These are phyloP conservation scores for Syrista parreyssii DNA, from an alignment of 2,888 invertebrate species.

Conservation along the genomic window DNA sequence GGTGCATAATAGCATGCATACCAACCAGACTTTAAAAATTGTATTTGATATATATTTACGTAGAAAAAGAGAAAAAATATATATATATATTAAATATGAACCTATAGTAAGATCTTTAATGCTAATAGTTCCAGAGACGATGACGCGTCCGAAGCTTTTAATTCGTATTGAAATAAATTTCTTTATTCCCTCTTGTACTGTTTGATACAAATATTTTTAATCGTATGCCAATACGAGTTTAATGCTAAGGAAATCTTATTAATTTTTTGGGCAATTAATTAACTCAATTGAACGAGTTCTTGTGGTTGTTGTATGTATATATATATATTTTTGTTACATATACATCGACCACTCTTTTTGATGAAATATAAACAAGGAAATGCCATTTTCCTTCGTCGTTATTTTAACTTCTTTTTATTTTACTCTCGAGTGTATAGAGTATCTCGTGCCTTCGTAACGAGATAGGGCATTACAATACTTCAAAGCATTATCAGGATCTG, in stretches of 20 bases:
- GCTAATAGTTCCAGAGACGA: too few species aligned
- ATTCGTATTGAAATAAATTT: too few species aligned
- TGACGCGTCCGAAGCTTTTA: too few species aligned
- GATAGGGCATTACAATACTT: constrained; percentile 3
- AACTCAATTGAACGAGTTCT: neutral
- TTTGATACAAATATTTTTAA: too few species aligned
- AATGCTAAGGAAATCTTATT: too few species aligned
- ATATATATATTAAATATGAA: neutral
- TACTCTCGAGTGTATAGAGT: neutral
- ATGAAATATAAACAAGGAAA: neutral
- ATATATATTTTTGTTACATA: neutral
- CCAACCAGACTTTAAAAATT: neutral
- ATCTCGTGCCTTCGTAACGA: neutral
- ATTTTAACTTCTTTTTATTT: neutral
- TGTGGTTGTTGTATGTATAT: neutral
- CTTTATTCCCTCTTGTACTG: too few species aligned
- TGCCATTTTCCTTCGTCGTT: too few species aligned
- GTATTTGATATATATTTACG: neutral
- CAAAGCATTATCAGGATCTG: constrained; percentile 13
- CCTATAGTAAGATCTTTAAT: neutral
- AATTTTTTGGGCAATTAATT: neutral
- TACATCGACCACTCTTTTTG: neutral
- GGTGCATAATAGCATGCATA: neutral
- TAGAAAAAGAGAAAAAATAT: neutral
- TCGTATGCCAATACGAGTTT: too few species aligned